Evolutionary conservation across 2,888 invertebrate genomes (phyloP), one percentile per base, ranked within the genome.

Genomic region (Leucoptera coffeella): DNA sequence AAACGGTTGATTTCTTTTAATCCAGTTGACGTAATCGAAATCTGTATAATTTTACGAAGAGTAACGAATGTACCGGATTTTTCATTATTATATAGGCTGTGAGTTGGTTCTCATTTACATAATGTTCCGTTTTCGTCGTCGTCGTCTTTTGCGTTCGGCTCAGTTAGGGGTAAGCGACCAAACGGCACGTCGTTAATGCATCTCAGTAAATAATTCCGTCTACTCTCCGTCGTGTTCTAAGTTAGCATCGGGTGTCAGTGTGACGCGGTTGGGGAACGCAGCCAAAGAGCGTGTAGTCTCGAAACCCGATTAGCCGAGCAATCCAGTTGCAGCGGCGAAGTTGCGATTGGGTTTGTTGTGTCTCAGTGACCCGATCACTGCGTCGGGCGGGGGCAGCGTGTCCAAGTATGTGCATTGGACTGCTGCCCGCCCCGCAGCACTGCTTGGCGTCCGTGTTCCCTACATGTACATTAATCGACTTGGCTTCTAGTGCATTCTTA

Each of bases 181-280:
- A 61, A 59, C 56, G 67, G 62, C 65, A 65, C 64, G 61, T 65
- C 64, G 61, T 56, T 52, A 53, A 58, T 47, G 60, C 58, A 56
- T 58, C 58, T 61, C 60, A 58, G 57, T 56, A 59, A 55, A 55
- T 45, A 43, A 50, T 58, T 65, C 67, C 65, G 64, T 65, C 64
- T 67, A 51, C 53, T 56, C 55, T 65, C 64, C 64, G 65, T 65
- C 64, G 59, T 57, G 55, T 50, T 27, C 42, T 49, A 50, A 44
- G 47, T 47, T 47, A 50, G 51, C 46, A 38, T 40, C 41, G 42
- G 41, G 38, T 39, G n/a, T n/a, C n/a, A n/a, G 31, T 37, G 38
- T 24, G 26, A 23, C 25, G 15, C 25, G 23, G 31, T 25, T 31
- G 30, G 31, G 20, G 21, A 25, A 17, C 32, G 29, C 17, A 27